Evolutionary conservation across 2,888 invertebrate species (phyloP), one percentile per base, ranked within the genome.

Genomic region (Eristalinus sepulchralis): DNA sequence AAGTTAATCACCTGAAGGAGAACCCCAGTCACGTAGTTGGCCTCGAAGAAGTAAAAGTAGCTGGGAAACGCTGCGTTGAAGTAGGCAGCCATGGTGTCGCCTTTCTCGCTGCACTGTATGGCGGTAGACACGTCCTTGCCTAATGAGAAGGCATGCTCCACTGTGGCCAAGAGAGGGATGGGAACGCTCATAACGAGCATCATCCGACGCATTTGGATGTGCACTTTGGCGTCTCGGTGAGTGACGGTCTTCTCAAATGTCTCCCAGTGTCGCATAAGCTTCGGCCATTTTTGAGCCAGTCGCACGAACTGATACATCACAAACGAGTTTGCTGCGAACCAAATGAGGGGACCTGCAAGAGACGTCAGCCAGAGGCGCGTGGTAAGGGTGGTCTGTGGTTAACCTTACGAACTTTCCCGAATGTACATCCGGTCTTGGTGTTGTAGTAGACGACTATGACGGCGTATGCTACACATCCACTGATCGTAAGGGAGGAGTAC

Each of bases 121-220:
- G 94, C 93, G 13, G 92, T 93, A 4, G 93, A 93, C 1, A 94
- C 93, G 0, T 94, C 94, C 0, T 94, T 93, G 39, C 94, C 89
- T 91, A 95, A 93, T 10, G 95, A 94, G 34, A 95, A 88, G 9
- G 91, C 80, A 86, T 95, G 95, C 88, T 95, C 95, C 0, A 88
- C 20, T 10, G 67, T 17, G 8, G 88, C 83, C 13, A 89, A 20
- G 0, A 67, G 2, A 11, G 88, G 88, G 13, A 89, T 81, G 5
- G 59, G 59, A 13, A 87, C 55, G 22, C 85, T 88, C 0, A 75
- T 27, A 1, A 31, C n/a, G 10, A 36, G 59, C 13, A 83, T 80
- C 0, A 66, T 39, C 27, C 36, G 77, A 9, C 68, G 76, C 64
- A 83, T 73, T 60, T 75, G n/a, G 1, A 55, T 33, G 10, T 86